Evolutionary conservation across 64 coral and sea anemone genomes (phyloP), one percentile per base, ranked within the genome.

Genomic region (Montipora efflorescens): DNA sequence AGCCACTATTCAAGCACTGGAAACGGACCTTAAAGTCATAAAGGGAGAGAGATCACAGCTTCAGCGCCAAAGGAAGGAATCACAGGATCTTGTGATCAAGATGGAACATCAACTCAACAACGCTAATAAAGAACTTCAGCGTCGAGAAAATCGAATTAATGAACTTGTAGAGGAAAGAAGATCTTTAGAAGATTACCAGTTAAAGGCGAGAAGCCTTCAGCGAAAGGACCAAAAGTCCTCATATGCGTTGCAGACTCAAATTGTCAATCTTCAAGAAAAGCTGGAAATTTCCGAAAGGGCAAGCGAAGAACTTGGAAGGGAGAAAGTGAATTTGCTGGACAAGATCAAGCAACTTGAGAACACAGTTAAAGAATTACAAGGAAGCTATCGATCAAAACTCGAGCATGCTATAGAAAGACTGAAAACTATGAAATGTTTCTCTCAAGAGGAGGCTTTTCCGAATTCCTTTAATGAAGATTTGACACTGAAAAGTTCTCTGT

Each of bases 251-350:
- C 94, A 95, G 5, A 90, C 91, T 12, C 94, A 95, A 84, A 95
- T 95, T 58, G 94, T 95, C n/a, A 84, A 95, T 76, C 69, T 95
- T 7, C 94, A 95, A 84, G 94, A 95, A 68, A 95, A 95, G 49
- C 89, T 95, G 8, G 94, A 95, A 23, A 77, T 78, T 21, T 87
- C 81, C 19, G 83, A 79, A 79, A 88, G 90, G 50, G 28, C 25
- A 1, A 71, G 68, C 47, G 88, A 90, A 55, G 88, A 95, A 45
- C 68, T 83, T 5, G 48, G 50, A 11, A 22, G 77, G 5, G 93
- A 90, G 69, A 95, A 90, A 58, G 83, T 66, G 55, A 83, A 67
- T 0, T 82, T 79, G 69, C 66, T 61, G 53, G 79, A 66, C 48
- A 95, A 95, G 70, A 84, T 90, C 18, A 83, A 95, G n/a, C 89